Evolutionary conservation across 2,888 invertebrate genomes (phyloP), one percentile per base, ranked within the genome.

Genomic region (Oxystoma pomonae): DNA sequence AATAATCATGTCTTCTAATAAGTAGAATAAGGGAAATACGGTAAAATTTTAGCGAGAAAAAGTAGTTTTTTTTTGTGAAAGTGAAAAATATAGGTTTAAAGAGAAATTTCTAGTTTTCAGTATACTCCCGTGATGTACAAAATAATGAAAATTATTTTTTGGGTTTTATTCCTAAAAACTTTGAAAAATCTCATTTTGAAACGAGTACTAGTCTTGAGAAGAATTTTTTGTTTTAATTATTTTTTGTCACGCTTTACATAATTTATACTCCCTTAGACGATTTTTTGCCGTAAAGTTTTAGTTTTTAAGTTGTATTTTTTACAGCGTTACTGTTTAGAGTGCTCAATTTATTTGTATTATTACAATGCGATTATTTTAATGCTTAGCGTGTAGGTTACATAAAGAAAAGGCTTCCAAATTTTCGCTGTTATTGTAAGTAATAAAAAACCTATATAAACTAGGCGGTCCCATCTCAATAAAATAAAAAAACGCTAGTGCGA

Each of bases 151-250:
- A 12, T 12, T 63, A 64, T 67, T 61, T 57, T 53, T 61, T 55
- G 59, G 60, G 61, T 59, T 60, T 65, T 61, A 59, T 65, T 62
- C 51, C 51, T 65, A 16, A 59, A 35, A 7, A 35, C 12, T 35
- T 52, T 61, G 60, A 56, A 59, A 12, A 59, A 63, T 63, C 63
- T 63, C 63, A 18, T 58, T 52, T 53, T 20, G n/a, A n/a, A n/a
- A n/a, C n/a, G n/a, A n/a, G n/a, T n/a, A n/a, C n/a, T n/a, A n/a
- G n/a, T n/a, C n/a, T n/a, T n/a, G n/a, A n/a, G n/a, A n/a, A n/a
- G n/a, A n/a, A n/a, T n/a, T n/a, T n/a, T n/a, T n/a, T n/a, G n/a
- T n/a, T n/a, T n/a, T n/a, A n/a, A n/a, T n/a, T n/a, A n/a, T n/a
- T n/a, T n/a, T n/a, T n/a, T n/a, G n/a, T n/a, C n/a, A n/a, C n/a